Base-by-base conservation (phyloP, 2,888 invertebrate species). In the Agrochola litura region DNA sequence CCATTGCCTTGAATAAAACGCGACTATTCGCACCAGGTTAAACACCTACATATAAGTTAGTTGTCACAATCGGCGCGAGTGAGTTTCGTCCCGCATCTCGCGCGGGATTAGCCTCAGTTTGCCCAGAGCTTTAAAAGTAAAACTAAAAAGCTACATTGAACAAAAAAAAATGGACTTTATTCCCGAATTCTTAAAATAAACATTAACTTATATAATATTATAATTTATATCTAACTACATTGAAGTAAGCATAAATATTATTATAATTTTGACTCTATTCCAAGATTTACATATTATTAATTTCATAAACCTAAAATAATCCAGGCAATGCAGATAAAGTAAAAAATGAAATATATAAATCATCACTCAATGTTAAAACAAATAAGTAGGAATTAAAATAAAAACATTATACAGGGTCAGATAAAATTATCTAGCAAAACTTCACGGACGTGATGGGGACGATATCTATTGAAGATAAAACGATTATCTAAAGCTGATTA, bases 201-300 rank as follows among this genome's bases (percentile, higher is more conserved):
- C 54, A 72, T 58, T 37, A 19, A 37, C 49, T 30, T 66, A 25
- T 25, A 22, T 37, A 30, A 14, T 30, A 22, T 25, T n/a, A 43
- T 25, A 25, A 25, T 6, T n/a, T 43, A 19, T 19, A n/a, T 1
- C 8, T 30, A 41, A 72, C 67, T 67, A 67, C 37, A 72, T 14
- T 52, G 14, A 37, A 49, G n/a, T 49, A 37, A 30, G 19, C 37
- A 63, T 79, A 67, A 63, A 67, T 49, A 65, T 41, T 61, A 60
- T 41, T 49, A 56, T 25, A 58, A 68, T 63, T 73, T 78, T 58
- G 37, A 63, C 16, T 14, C 9, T 22, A 78, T 58, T 58, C 64
- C 73, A 63, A 78, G 52, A 79, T 73, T 58, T 64, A 73, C 78
- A 79, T 56, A 77, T 25, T 65, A 54, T 25, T 65, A 54, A 75